These are phyloP conservation scores for Microcebus jonahi DNA, from an alignment of 2,113 vertebrate species.

Conservation along the genomic window DNA sequence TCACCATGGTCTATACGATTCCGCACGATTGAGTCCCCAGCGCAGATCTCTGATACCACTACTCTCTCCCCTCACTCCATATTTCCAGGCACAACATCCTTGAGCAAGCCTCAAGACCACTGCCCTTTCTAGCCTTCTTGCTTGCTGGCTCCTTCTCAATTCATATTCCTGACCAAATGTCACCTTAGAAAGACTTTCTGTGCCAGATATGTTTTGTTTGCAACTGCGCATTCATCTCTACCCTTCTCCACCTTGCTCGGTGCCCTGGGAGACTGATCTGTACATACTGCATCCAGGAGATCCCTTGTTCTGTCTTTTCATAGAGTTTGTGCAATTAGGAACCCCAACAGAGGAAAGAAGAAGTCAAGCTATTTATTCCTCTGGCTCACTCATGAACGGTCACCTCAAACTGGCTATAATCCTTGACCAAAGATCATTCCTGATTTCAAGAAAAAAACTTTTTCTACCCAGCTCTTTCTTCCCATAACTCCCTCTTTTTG, in stretches of 20 bases:
- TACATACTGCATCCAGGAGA: neutral
- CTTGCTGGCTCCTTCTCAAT: neutral
- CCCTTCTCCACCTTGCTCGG: neutral
- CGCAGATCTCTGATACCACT: neutral
- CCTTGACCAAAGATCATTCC: neutral
- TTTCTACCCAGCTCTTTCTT: constrained; percentile 11
- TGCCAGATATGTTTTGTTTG: neutral
- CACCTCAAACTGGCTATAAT: neutral
- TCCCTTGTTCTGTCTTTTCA: neutral
- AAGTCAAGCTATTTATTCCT: neutral
- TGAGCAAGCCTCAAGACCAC: neutral
- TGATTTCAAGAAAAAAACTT: neutral
- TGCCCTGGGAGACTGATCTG: neutral
- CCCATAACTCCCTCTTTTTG: neutral
- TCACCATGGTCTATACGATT: neutral
- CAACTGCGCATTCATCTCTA: neutral
- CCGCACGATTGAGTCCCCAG: neutral
- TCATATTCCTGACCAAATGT: neutral
- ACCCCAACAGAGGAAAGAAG: neutral
- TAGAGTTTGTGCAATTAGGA: neutral
- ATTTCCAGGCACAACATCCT: neutral
- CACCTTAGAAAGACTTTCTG: neutral
- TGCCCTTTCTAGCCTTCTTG: neutral
- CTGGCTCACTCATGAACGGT: neutral
- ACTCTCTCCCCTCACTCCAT: neutral